These are phyloP conservation scores for Cosmia trapezina DNA, from an alignment of 2,888 invertebrate species.

Conservation along the genomic window DNA sequence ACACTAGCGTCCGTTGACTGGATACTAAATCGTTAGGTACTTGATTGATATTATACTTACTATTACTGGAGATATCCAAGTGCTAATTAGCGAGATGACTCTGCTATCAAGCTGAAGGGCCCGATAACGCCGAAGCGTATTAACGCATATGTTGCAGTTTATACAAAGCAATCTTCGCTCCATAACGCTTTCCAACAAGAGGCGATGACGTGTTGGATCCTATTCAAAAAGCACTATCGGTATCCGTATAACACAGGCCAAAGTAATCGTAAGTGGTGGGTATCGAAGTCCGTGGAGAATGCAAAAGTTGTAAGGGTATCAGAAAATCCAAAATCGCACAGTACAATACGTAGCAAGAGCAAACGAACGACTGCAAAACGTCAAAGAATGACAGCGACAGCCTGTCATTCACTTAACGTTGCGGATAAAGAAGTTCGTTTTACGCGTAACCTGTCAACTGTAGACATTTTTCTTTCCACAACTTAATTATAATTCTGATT, in stretches of 20 bases:
- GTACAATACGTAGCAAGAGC: too few species aligned
- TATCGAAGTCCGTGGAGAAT: too few species aligned
- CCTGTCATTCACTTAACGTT: too few species aligned
- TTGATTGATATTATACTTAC: constrained; percentile 9
- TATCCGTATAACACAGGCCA: constrained; percentile 2
- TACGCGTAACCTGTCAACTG: too few species aligned
- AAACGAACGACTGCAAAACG: too few species aligned
- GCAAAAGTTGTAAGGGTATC: too few species aligned
- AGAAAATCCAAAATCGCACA: too few species aligned
- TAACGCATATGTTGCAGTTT: constrained; percentile 11
- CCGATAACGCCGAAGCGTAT: constrained; percentile 16
- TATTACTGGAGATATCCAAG: constrained; percentile 21
- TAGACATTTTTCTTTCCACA: too few species aligned
- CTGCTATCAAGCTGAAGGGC: constrained; percentile 26
- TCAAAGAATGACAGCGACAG: too few species aligned
- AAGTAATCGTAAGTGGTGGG: too few species aligned
- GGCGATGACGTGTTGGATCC: not conserved
- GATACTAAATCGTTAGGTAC: not conserved
- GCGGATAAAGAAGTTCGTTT: too few species aligned
- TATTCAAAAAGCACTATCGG: not conserved
- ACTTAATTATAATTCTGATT: too few species aligned
- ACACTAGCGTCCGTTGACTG: not conserved
- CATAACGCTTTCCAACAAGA: constrained; percentile 6
- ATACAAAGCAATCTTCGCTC: constrained; percentile 17
- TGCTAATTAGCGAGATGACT: constrained; percentile 27